These are phyloP conservation scores for Lepidonotus clava DNA, from an alignment of 2,888 invertebrate species.

Conservation along the genomic window DNA sequence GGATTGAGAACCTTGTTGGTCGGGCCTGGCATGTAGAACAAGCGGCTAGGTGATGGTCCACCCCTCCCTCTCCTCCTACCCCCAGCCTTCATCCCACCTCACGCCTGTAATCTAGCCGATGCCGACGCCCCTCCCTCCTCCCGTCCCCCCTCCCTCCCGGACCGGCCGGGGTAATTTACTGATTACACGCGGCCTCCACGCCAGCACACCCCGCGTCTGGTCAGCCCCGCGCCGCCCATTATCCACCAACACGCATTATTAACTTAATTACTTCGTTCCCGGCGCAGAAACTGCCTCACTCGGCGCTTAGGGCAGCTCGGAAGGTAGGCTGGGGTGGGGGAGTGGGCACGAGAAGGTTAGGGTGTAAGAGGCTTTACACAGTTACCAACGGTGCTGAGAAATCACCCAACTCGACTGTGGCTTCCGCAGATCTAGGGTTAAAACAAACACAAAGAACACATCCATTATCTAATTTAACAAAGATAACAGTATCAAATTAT, in stretches of 20 bases:
- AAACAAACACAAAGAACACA: too few relatives aligned
- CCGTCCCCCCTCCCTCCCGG: background rate
- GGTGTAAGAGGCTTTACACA: too few relatives aligned
- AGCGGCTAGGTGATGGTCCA: background rate
- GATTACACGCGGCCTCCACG: background rate
- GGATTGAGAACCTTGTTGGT: background rate
- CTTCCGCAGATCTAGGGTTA: too few relatives aligned
- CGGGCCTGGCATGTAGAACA: background rate
- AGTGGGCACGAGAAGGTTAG: background rate
- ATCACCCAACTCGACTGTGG: too few relatives aligned
- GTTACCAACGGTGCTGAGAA: too few relatives aligned
- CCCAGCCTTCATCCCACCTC: background rate
- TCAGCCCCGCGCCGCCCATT: constrained; percentile 5
- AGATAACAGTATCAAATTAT: too few relatives aligned
- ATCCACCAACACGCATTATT: constrained; percentile 38
- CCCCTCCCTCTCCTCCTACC: background rate
- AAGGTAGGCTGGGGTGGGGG: too few relatives aligned
- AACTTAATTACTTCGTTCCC: constrained; percentile 35
- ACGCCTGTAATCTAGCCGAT: background rate
- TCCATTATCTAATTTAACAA: too few relatives aligned
- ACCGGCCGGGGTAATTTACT: constrained; percentile 6
- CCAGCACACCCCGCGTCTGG: background rate
- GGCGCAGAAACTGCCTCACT: too few relatives aligned
- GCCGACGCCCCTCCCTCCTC: background rate
- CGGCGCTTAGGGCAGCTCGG: too few relatives aligned